Percentiles rank a stretch among this genome's conserved stretches.
Conservation (phyloP, 2,797 vertebrate genomes). For the Novumbra hubbsi region DNA sequence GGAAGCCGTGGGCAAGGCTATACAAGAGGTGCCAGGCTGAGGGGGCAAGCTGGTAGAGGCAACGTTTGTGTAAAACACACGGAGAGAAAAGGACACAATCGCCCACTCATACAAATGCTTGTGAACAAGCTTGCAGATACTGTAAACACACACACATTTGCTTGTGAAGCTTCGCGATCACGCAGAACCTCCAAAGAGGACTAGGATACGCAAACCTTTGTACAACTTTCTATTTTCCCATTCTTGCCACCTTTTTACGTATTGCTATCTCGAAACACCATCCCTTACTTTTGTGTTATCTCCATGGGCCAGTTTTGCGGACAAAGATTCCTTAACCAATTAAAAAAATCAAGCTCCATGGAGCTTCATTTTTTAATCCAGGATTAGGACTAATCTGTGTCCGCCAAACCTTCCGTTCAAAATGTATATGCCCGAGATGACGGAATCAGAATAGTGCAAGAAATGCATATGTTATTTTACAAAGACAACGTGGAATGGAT, state of each 20-base stretch:
- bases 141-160: slow-evolving; percentile 5
- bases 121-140: background rate
- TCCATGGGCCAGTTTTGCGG: too few species aligned
- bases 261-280: background rate
- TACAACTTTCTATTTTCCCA: background rate
- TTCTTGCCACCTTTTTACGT: background rate
- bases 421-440: background rate
- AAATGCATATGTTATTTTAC: background rate
- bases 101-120: slow-evolving; percentile 3
- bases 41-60: slow-evolving; percentile 56
- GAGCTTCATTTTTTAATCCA: too few species aligned
- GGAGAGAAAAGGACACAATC: slow-evolving; percentile 11
- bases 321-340: too few species aligned
- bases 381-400: too few species aligned
- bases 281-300: background rate
- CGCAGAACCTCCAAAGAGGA: background rate
- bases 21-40: slow-evolving; percentile 63
- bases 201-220: background rate
- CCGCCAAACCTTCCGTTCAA: background rate
- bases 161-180: background rate
- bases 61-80: slow-evolving; percentile 47
- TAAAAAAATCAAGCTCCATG: too few species aligned
- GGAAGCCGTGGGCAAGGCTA: slow-evolving; percentile 74
- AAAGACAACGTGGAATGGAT: background rate
- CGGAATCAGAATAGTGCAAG: background rate